Evolutionary conservation across 2,797 vertebrate species (phyloP).

Genomic region (Lindbergichthys nudifrons): DNA sequence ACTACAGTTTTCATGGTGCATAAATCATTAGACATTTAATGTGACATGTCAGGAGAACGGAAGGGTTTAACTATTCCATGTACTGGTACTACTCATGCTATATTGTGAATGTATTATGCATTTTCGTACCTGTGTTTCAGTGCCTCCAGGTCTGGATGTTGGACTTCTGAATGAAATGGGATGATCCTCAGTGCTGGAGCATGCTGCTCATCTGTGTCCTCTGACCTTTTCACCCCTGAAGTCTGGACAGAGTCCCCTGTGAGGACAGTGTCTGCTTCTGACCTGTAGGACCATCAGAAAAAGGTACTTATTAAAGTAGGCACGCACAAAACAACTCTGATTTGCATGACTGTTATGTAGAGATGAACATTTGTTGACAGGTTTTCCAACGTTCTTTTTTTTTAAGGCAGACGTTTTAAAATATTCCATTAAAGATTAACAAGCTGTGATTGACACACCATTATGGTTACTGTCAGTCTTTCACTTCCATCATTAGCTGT

Average conservation of each 20-base stretch:
- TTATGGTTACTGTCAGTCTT: neutral
- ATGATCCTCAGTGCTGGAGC: constrained; percentile 59
- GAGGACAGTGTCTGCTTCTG: constrained; percentile 45
- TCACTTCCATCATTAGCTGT: neutral
- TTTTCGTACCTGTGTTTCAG: constrained; percentile 72
- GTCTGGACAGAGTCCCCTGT: constrained; percentile 36
- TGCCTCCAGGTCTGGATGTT: constrained; percentile 34
- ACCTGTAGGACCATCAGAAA: constrained; percentile 57
- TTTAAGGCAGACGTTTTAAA: neutral
- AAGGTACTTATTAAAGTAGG: constrained; percentile 10
- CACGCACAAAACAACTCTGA: neutral
- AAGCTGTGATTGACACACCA: neutral
- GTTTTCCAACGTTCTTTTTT: neutral
- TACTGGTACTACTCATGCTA: too few relatives aligned
- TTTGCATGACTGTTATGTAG: neutral
- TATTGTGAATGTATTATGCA: neutral
- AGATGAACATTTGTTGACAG: neutral
- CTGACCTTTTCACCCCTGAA: constrained; percentile 41
- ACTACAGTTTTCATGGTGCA: neutral
- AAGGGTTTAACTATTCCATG: neutral
- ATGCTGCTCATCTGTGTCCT: constrained; percentile 35
- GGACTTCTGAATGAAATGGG: constrained; percentile 60
- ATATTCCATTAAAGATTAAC: neutral
- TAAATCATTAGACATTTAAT: neutral
- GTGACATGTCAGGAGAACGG: neutral